These are phyloP conservation scores for Nomada ruficornis DNA, from an alignment of 2,888 invertebrate species.

Conservation along the genomic window DNA sequence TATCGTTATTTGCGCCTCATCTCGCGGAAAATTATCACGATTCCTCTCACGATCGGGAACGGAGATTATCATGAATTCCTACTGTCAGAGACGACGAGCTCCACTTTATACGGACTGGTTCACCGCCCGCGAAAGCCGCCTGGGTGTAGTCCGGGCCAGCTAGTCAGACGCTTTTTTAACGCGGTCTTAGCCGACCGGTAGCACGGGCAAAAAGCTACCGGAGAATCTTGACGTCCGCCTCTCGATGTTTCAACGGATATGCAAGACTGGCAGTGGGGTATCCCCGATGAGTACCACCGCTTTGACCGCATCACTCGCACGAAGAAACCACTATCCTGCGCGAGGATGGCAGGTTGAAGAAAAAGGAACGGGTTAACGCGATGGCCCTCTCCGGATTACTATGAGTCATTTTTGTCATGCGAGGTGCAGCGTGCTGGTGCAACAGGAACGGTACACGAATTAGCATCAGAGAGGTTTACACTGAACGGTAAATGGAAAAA, in stretches of 20 bases:
- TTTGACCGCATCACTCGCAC: constrained; percentile 5
- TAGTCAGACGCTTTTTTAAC: background rate
- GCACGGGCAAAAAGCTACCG: constrained; percentile 8
- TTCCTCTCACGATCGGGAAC: background rate
- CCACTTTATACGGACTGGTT: constrained; percentile 2
- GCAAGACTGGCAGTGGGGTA: constrained; percentile 49
- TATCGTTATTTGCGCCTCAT: background rate
- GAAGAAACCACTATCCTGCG: background rate
- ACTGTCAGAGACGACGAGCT: background rate
- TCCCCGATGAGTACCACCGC: background rate
- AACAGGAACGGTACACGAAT: background rate
- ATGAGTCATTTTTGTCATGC: background rate
- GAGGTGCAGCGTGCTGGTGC: background rate
- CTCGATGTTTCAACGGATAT: background rate
- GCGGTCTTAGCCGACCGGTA: constrained; percentile 1
- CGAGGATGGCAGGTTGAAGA: background rate
- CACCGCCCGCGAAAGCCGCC: background rate
- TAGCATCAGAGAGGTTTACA: no score
- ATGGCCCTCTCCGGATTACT: background rate
- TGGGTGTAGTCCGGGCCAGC: background rate
- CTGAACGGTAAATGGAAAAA: no score
- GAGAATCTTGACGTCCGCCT: background rate
- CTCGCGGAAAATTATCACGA: background rate
- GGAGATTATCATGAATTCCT: background rate
- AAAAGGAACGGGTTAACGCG: constrained; percentile 14